Evolutionary conservation across 1,140 invertebrate species (phyloP).

Genomic region (Bombus fervidus): DNA sequence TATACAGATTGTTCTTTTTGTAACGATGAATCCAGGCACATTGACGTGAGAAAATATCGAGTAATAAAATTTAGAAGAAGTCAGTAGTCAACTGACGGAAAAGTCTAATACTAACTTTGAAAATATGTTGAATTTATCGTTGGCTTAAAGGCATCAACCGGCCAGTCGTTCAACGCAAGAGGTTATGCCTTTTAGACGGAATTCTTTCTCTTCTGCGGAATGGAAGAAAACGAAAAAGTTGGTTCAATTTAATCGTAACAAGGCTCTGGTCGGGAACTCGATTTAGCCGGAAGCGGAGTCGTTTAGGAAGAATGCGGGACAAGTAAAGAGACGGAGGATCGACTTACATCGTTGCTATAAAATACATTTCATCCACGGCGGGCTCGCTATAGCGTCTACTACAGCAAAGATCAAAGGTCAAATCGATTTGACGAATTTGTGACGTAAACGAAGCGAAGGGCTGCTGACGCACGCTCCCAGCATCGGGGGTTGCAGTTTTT

Average conservation of each 20-base stretch:
- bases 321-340: not conserved
- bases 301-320: not conserved
- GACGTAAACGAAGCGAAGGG: conserved; percentile 21
- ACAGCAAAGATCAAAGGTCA: conserved; percentile 20
- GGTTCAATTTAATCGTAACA: not conserved
- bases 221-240: not conserved
- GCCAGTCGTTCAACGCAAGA: not conserved
- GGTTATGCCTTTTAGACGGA: too few relatives aligned
- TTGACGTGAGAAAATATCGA: not conserved
- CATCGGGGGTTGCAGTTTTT: not conserved
- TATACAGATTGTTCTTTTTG: not conserved
- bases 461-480: not conserved
- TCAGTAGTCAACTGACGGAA: too few relatives aligned
- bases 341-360: not conserved
- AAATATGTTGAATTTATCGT: too few relatives aligned
- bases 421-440: conserved; percentile 35
- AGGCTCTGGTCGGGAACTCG: not conserved
- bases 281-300: not conserved
- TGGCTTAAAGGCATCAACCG: too few relatives aligned
- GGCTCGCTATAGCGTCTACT: not conserved
- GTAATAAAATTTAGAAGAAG: too few relatives aligned
- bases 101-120: too few relatives aligned
- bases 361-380: not conserved
- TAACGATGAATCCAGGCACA: not conserved
- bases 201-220: too few relatives aligned